Evolutionary conservation across 92 coral and sea anemone genomes (phyloP).

Genomic region (Parazoanthus swiftii): DNA sequence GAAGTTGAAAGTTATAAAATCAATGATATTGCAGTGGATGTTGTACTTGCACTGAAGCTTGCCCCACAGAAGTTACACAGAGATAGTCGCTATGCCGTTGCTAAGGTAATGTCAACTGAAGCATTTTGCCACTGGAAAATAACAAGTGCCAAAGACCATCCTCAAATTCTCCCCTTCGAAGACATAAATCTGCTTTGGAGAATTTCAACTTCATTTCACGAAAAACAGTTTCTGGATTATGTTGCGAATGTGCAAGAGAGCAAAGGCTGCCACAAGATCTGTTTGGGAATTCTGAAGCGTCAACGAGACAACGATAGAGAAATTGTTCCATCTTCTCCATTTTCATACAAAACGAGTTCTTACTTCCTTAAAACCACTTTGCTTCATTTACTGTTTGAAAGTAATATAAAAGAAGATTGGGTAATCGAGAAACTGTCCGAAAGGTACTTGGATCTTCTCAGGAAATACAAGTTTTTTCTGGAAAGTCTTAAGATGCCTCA

Average conservation of each 20-base stretch:
- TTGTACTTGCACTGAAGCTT: slow-evolving; percentile 37
- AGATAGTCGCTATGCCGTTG: slow-evolving; percentile 39
- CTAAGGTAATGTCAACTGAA: slow-evolving; percentile 22
- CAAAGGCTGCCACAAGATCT: slow-evolving; percentile 40
- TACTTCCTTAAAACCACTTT: slow-evolving; percentile 32
- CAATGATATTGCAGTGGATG: slow-evolving; percentile 21
- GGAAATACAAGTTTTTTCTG: slow-evolving; percentile 12
- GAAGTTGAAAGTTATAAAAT: neutral
- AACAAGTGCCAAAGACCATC: slow-evolving; percentile 10
- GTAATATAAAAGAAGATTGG: slow-evolving; percentile 34
- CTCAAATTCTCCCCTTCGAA: neutral
- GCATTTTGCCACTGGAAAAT: slow-evolving; percentile 12
- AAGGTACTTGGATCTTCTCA: slow-evolving; percentile 33
- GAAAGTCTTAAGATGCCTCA: slow-evolving; percentile 24
- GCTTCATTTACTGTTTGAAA: slow-evolving; percentile 13
- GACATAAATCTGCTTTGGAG: slow-evolving; percentile 31
- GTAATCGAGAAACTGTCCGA: slow-evolving; percentile 18
- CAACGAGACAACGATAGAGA: slow-evolving; percentile 15
- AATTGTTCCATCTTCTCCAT: neutral
- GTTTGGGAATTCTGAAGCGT: slow-evolving; percentile 32
- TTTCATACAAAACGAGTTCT: slow-evolving; percentile 20
- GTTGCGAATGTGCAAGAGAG: neutral
- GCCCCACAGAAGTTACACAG: neutral
- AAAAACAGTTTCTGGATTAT: slow-evolving; percentile 30
- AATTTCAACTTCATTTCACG: slow-evolving; percentile 31